Conservation (phyloP, 2,888 invertebrate genomes). For the Drosophila fulvimacula region DNA sequence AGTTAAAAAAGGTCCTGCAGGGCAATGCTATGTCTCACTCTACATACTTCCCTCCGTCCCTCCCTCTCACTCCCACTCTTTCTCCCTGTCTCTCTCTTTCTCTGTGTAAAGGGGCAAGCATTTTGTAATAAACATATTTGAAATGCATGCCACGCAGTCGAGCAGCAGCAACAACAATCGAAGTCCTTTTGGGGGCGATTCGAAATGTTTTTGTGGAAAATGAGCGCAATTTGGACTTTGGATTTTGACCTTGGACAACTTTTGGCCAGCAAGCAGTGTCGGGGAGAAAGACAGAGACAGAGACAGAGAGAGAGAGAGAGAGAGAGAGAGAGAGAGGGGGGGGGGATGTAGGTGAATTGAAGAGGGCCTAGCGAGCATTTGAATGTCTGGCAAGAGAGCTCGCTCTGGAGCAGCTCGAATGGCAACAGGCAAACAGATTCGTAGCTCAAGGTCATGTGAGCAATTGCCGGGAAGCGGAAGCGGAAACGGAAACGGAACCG, state of each 20-base stretch:
- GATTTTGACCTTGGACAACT: constrained; percentile 63
- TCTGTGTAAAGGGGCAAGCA: constrained; percentile 50
- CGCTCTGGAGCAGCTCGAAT: background rate
- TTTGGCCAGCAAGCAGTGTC: constrained; percentile 27
- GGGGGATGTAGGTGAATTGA: background rate
- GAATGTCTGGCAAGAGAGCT: constrained; percentile 32
- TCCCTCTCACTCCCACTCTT: too few relatives aligned
- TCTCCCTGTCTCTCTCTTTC: too few relatives aligned
- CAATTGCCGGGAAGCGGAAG: background rate
- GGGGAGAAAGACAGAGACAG: too few relatives aligned
- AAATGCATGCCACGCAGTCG: constrained; percentile 71
- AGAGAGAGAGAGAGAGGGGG: too few relatives aligned
- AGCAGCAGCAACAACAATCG: constrained; percentile 36
- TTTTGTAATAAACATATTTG: constrained; percentile 74
- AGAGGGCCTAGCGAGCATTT: constrained; percentile 35
- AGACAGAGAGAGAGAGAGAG: too few relatives aligned
- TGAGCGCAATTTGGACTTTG: constrained; percentile 66
- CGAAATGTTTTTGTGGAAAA: constrained; percentile 68
- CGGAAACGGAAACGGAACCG: background rate
- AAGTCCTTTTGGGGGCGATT: constrained; percentile 36
- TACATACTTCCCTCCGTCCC: too few relatives aligned
- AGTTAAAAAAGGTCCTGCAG: constrained; percentile 28
- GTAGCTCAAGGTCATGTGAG: constrained; percentile 32
- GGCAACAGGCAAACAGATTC: constrained; percentile 29
- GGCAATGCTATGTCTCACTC: background rate